Percentiles rank a stretch among this genome's conserved stretches.
These are phyloP conservation scores for Ibidorhyncha struthersii DNA, from an alignment of 2,113 vertebrate species.

Conservation along the genomic window DNA sequence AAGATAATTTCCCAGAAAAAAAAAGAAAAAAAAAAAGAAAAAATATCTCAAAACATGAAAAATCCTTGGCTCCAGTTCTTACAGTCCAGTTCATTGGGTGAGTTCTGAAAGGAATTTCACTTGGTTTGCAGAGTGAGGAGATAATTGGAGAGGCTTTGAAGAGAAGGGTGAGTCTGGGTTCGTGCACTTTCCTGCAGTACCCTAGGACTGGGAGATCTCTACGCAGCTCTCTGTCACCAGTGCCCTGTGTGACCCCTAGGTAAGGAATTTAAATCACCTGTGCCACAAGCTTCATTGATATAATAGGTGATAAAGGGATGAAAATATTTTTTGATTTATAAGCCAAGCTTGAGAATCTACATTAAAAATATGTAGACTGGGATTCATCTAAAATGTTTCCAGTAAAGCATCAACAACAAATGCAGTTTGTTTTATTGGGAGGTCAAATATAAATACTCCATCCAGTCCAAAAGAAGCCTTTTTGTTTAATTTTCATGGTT, in stretches of 20 bases:
- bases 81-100: background rate
- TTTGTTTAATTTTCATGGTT: conserved; percentile 7
- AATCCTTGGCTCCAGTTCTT: conserved; percentile 12
- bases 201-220: background rate
- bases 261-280: conserved; percentile 44
- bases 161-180: background rate
- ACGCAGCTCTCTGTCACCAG: background rate
- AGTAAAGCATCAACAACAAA: conserved; percentile 11
- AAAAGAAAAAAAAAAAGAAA: background rate
- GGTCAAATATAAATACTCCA: background rate
- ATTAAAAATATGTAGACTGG: background rate
- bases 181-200: background rate
- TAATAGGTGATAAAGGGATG: background rate
- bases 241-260: background rate
- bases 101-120: conserved; percentile 15
- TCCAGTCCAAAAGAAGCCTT: conserved; percentile 5
- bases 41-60: background rate
- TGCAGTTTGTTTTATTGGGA: background rate
- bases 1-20: background rate
- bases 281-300: background rate
- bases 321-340: background rate
- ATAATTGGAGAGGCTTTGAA: conserved; percentile 15
- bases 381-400: conserved; percentile 3
- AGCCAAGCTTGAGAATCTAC: background rate
- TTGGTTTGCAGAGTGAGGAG: conserved; percentile 7